phyloP scores from a whole-genome alignment of 2,797 vertebrate genomes.

The Adrianichthys oophorus region DNA sequence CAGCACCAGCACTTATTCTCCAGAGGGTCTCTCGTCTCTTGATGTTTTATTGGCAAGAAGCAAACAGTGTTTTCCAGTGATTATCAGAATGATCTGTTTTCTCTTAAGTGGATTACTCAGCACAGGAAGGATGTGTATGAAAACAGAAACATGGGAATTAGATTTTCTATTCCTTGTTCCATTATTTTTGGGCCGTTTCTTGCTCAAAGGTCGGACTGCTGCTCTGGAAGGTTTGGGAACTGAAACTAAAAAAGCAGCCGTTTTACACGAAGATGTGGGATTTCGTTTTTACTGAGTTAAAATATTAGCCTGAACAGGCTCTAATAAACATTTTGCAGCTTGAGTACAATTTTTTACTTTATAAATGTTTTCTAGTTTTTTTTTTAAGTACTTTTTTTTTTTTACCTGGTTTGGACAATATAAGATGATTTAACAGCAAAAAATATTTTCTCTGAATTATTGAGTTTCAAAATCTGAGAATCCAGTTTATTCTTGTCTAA shows the following conservation, averaged over 20 bases:
- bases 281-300: background rate
- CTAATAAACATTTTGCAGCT: no score
- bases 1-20: conserved; percentile 4
- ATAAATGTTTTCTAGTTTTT: no score
- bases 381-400: no score
- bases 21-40: conserved; percentile 21
- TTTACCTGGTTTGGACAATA: no score
- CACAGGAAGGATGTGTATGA: conserved; percentile 4
- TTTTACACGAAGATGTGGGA: background rate
- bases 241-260: background rate
- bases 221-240: background rate
- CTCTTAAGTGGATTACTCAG: conserved; percentile 46
- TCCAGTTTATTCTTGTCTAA: background rate
- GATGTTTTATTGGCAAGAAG: conserved; percentile 43
- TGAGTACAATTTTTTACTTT: no score
- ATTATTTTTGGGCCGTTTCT: background rate
- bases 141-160: conserved; percentile 16
- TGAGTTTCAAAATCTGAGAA: background rate
- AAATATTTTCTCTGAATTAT: background rate
- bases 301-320: background rate
- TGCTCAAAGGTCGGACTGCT: background rate
- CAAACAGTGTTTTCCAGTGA: conserved; percentile 44
- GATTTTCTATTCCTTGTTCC: conserved; percentile 1
- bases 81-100: conserved; percentile 53
- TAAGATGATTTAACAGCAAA: background rate